Evolutionary conservation across 1,140 invertebrate genomes (phyloP), one percentile per base, ranked within the genome.

Genomic region (Drosophila punjabiensis): DNA sequence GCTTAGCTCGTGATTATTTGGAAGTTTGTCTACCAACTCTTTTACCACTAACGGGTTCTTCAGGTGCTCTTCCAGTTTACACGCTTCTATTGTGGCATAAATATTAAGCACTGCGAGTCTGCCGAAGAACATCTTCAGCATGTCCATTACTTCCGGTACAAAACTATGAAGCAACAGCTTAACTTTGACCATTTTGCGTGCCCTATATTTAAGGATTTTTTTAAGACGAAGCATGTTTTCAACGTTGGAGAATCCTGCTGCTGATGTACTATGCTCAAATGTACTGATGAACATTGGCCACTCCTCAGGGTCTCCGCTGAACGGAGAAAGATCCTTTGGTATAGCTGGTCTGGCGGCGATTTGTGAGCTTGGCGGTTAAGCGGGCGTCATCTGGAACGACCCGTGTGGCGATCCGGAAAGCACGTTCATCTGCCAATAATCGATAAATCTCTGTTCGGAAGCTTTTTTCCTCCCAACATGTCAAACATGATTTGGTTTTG

Each of bases 21-120:
- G n/a, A n/a, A 43, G 41, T 43, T 43, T 43, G 41, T 43, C n/a
- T n/a, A 43, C 41, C 41, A 43, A 43, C n/a, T 43, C 16, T n/a
- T 43, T 43, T 43, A 43, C 39, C n/a, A 43, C 8, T n/a, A 43
- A n/a, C 10, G 9, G 32, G 32, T 33, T 33, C 8, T 33, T 33
- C 9, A 33, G 32, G 32, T 9, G 32, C 32, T 8, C 32, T 10
- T 33, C 32, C 39, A n/a, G 16, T 3, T 43, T 43, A 3, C 11
- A 35, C 33, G 33, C 10, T 35, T 35, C 33, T 35, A 35, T 35
- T 35, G 33, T n/a, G n/a, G n/a, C 33, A 10, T 10, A 13, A 35
- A 35, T 35, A 35, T 35, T 35, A 10, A 10, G 33, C 11, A 35
- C 11, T 35, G 33, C 33, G 33, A 35, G 33, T 35, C 33, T 35